These are phyloP conservation scores for Stramonita haemastoma DNA, from an alignment of 2,888 invertebrate species.

Conservation along the genomic window DNA sequence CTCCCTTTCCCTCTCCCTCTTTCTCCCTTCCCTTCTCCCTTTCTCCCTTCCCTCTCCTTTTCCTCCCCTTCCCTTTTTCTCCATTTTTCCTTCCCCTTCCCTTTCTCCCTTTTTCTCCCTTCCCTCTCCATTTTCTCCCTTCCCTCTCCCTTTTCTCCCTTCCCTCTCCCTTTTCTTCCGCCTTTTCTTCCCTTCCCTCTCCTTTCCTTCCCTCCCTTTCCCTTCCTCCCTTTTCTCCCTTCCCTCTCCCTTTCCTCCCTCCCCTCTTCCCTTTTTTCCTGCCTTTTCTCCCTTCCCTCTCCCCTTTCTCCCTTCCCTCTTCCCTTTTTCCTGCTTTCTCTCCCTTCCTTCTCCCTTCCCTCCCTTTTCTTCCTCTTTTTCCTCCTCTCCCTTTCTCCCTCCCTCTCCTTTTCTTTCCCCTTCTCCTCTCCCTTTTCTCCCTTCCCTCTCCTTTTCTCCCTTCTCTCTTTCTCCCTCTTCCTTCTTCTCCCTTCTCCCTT, in stretches of 20 bases:
- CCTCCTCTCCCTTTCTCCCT: not conserved
- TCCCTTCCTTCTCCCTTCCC: not conserved
- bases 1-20: not conserved
- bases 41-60: not conserved
- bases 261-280: not conserved
- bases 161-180: not conserved
- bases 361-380: not conserved
- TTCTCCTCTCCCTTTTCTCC: too few species aligned
- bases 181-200: not conserved
- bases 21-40: not conserved
- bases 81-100: not conserved
- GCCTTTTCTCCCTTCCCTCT: not conserved
- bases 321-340: not conserved
- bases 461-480: not conserved
- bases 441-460: too few species aligned
- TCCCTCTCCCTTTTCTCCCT: not conserved
- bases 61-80: not conserved
- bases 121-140: not conserved
- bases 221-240: not conserved
- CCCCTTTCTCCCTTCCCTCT: too few species aligned
- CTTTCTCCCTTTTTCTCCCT: not conserved
- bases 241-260: not conserved
- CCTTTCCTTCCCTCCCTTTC: not conserved
- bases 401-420: too few species aligned
- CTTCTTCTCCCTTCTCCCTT: not conserved